Base-by-base conservation (phyloP, 92 coral and sea anemone genomes). In the Metridium senile region DNA sequence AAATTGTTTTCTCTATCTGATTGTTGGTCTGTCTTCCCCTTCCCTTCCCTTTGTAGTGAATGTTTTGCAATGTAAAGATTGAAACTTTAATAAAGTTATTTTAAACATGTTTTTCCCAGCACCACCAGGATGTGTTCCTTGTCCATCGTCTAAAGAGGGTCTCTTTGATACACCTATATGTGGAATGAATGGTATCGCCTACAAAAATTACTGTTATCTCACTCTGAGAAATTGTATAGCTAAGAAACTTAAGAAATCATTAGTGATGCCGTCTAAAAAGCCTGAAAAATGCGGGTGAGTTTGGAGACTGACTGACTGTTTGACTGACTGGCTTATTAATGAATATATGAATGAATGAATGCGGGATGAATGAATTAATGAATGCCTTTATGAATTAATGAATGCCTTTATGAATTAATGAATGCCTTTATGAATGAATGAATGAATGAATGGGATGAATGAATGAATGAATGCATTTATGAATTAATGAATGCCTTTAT, bases 141-240 rank as follows among this genome's bases (percentile, higher is more conserved):
- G 99, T 62, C 99, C 99, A 31, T 85, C 88, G 66, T 82, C 61
- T 33, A 88, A 85, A 45, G 99, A 95, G 54, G 99, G 97, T 1
- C 79, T 95, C 43, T 95, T 95, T 33, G 99, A 95, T 77, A 95
- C 99, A 13, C 99, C 99, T 31, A 89, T 95, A 11, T 95, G 99
- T 62, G 99, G 99, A 1, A 71, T 65, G 74, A 95, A 95, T 72
- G 97, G 97, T 18, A 89, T 95, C 58, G 99, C 99, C 9, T 95
- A 95, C 85, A 95, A 95, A 66, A 95, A 85, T 85, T 93, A 92
- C 47, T 95, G 99, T 54, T 92, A 95, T 56, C 79, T 95, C 1
- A 83, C 80, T 0, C 88, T 95, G 25, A 92, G 99, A 39, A 95
- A 95, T 58, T 95, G 99, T 33, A 95, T 95, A 34, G 99, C 99